These are phyloP conservation scores for Lepidurus arcticus DNA, from an alignment of 1,140 invertebrate genomes.

Conservation along the genomic window DNA sequence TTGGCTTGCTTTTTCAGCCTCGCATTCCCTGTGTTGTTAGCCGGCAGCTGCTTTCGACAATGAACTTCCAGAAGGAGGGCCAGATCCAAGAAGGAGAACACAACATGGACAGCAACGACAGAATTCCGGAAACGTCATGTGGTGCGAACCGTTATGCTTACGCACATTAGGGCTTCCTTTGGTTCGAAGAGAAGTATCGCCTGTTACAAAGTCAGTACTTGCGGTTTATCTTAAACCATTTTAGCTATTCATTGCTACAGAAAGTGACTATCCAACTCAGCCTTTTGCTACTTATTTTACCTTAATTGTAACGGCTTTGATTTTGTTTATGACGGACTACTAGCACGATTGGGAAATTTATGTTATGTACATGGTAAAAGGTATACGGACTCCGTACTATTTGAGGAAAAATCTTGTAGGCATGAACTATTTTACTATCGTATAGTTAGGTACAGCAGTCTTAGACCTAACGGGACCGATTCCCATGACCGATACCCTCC, in stretches of 20 bases:
- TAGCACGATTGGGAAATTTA: too few relatives aligned
- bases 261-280: too few relatives aligned
- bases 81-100: slow-evolving; percentile 6
- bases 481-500: background rate
- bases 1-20: background rate
- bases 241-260: too few relatives aligned
- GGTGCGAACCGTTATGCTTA: background rate
- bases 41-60: slow-evolving; percentile 1
- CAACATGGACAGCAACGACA: background rate
- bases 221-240: too few relatives aligned
- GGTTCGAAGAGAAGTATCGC: background rate
- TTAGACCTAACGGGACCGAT: background rate
- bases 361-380: too few relatives aligned
- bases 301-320: too few relatives aligned
- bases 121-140: slow-evolving; percentile 1
- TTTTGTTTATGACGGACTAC: too few relatives aligned
- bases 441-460: background rate
- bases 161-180: background rate
- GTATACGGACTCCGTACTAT: too few relatives aligned
- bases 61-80: background rate
- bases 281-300: too few relatives aligned
- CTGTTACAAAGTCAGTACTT: background rate
- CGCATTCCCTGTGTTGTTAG: background rate
- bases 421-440: background rate
- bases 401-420: too few relatives aligned